Evolutionary conservation across 37 sponge, comb jelly and placozoan species (phyloP).

Genomic region (Haliclona indistincta): DNA sequence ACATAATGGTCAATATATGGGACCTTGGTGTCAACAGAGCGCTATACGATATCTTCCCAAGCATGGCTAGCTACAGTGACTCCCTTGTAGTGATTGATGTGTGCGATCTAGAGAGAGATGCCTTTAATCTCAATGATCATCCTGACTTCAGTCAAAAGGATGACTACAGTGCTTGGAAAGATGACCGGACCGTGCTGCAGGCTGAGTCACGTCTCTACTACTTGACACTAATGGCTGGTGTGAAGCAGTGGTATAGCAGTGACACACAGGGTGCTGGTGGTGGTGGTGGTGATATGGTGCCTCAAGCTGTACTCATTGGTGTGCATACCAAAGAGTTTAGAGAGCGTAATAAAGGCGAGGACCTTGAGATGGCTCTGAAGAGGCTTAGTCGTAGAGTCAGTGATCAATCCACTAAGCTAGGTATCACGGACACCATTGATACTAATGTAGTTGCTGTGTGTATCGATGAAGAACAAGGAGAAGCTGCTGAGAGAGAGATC

Average conservation of each 20-base stretch:
- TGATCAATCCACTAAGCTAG: neutral
- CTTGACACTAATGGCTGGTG: neutral
- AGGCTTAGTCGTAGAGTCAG: neutral
- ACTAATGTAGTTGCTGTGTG: neutral
- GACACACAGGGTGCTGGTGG: neutral
- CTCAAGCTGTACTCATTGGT: neutral
- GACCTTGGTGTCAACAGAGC: neutral
- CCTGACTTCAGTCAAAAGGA: neutral
- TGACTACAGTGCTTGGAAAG: neutral
- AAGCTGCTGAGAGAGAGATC: neutral
- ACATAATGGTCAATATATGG: neutral
- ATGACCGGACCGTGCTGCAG: neutral
- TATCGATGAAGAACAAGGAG: neutral
- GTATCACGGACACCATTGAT: neutral
- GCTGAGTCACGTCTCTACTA: neutral
- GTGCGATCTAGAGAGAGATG: slow-evolving; percentile 2
- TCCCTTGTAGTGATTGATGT: neutral
- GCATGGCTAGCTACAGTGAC: neutral
- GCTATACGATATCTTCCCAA: neutral
- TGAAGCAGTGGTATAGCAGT: neutral
- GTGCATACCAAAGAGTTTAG: neutral
- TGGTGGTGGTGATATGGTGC: too few relatives aligned
- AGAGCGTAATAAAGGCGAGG: neutral
- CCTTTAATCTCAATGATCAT: neutral
- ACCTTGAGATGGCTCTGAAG: neutral